These are phyloP conservation scores for Formica exsecta DNA, from an alignment of 1,140 invertebrate genomes.

Conservation along the genomic window DNA sequence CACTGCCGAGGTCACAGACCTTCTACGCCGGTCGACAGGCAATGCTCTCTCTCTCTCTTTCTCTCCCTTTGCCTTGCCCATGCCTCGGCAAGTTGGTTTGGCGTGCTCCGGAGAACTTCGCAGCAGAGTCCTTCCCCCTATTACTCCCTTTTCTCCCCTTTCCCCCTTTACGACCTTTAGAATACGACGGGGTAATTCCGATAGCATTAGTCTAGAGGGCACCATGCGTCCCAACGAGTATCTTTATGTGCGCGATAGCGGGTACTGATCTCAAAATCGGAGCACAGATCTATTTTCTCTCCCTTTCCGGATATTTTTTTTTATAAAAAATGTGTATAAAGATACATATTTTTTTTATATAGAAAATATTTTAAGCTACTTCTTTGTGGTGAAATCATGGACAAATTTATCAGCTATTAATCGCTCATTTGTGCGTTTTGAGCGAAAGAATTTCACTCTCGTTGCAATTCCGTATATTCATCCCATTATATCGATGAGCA, in stretches of 20 bases:
- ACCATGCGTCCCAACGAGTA: neutral
- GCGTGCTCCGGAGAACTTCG: constrained; percentile 56
- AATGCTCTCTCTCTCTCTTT: constrained; percentile 77
- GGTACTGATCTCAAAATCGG: neutral
- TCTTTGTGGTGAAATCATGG: neutral
- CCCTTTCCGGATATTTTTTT: neutral
- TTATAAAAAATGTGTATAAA: neutral
- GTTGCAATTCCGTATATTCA: neutral
- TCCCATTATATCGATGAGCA: constrained; percentile 20
- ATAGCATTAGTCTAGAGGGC: constrained; percentile 57
- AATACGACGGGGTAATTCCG: constrained; percentile 68
- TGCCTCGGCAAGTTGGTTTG: constrained; percentile 69
- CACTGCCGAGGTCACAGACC: constrained; percentile 85
- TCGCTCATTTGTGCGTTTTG: neutral
- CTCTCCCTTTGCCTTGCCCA: constrained; percentile 65
- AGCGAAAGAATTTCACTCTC: neutral
- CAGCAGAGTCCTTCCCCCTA: constrained; percentile 64
- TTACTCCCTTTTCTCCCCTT: constrained; percentile 6
- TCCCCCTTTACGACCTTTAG: constrained; percentile 70
- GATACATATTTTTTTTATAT: neutral
- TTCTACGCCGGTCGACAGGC: constrained; percentile 83
- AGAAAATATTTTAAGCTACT: neutral
- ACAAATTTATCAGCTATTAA: neutral
- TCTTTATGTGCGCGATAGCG: constrained; percentile 4
- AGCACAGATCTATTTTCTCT: neutral